Evolutionary conservation across 2,797 vertebrate species (phyloP).

Genomic region (Petrocephalus sullivani): DNA sequence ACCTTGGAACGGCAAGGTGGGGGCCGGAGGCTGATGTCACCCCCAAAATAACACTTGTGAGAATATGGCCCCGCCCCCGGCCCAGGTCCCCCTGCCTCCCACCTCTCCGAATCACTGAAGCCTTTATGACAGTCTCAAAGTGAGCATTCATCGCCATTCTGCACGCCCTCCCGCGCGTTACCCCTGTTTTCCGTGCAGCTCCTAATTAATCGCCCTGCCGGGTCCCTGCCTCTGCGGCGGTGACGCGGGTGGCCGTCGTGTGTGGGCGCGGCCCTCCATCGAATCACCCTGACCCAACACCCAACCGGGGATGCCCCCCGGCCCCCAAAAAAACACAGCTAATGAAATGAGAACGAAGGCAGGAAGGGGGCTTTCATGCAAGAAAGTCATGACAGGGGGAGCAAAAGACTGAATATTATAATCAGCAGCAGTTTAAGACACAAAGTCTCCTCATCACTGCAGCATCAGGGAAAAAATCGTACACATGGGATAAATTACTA

Average conservation of each 20-base stretch:
- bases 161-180: slow-evolving; percentile 11
- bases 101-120: slow-evolving; percentile 16
- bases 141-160: slow-evolving; percentile 17
- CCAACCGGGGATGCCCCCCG: neutral
- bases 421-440: neutral
- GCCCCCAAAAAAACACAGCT: neutral
- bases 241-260: neutral
- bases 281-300: neutral
- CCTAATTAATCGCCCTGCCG: slow-evolving; percentile 14
- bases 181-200: slow-evolving; percentile 11
- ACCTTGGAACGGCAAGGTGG: neutral
- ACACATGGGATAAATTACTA: neutral
- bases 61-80: neutral
- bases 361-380: neutral
- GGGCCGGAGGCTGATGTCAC: slow-evolving; percentile 21
- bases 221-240: neutral
- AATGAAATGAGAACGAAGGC: neutral
- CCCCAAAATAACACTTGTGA: slow-evolving; percentile 6
- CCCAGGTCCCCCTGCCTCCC: neutral
- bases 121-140: slow-evolving; percentile 15
- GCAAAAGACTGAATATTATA: neutral
- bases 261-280: neutral
- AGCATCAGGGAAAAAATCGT: neutral
- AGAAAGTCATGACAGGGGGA: neutral
- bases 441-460: neutral